Evolutionary conservation across 2,888 invertebrate species (phyloP).

Genomic region (Nipponacmea schrenckii): DNA sequence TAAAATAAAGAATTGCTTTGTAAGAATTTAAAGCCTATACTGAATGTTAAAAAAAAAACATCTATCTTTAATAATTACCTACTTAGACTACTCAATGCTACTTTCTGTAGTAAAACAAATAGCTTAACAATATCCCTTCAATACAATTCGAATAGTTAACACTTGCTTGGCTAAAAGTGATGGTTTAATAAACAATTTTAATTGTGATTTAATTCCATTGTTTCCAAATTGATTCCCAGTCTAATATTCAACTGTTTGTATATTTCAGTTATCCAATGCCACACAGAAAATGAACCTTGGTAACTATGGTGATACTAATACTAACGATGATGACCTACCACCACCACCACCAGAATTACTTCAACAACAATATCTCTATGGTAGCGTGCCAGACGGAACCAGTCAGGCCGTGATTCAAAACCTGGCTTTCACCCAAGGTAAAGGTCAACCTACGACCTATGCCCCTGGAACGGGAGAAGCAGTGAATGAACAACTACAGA

Average conservation of each 20-base stretch:
- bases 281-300: slow-evolving; percentile 42
- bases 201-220: too few relatives aligned
- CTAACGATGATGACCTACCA: slow-evolving; percentile 35
- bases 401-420: slow-evolving; percentile 49
- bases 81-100: too few relatives aligned
- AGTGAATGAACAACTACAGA: slow-evolving; percentile 43
- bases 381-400: slow-evolving; percentile 51
- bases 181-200: too few relatives aligned
- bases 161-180: too few relatives aligned
- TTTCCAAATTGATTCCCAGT: too few relatives aligned
- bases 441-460: slow-evolving; percentile 37
- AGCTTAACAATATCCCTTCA: too few relatives aligned
- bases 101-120: too few relatives aligned
- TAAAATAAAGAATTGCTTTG: too few relatives aligned
- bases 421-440: slow-evolving; percentile 43
- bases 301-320: slow-evolving; percentile 34
- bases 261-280: slow-evolving; percentile 46
- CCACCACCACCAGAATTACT: slow-evolving; percentile 58
- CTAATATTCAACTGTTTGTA: background rate
- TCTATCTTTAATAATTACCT: too few relatives aligned
- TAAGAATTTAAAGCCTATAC: too few relatives aligned
- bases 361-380: slow-evolving; percentile 60
- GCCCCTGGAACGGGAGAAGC: slow-evolving; percentile 53
- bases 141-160: too few relatives aligned
- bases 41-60: too few relatives aligned